Conservation (phyloP, 2,888 invertebrate species). For the Drosophila pullipes region DNA sequence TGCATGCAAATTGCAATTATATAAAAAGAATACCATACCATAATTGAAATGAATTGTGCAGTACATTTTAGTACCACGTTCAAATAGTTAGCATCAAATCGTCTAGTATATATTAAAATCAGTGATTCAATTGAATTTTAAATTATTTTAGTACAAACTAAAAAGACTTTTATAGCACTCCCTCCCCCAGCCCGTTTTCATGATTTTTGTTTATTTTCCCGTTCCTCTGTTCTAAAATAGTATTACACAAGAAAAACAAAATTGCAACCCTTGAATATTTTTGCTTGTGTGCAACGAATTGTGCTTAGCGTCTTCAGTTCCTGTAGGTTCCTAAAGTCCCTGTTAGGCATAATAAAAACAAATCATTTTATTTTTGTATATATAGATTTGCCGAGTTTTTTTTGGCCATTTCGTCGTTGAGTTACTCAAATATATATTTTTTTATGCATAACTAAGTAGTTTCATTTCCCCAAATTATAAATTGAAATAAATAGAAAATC, state of each 20-base stretch:
- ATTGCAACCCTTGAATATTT: constrained; percentile 38
- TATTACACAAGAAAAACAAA: constrained; percentile 63
- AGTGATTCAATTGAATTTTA: constrained; percentile 24
- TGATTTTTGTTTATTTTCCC: not conserved
- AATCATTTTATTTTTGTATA: constrained; percentile 48
- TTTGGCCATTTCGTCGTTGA: constrained; percentile 27
- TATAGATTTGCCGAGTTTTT: constrained; percentile 26
- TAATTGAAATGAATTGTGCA: constrained; percentile 41
- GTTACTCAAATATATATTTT: constrained; percentile 56
- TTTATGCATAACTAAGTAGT: constrained; percentile 31
- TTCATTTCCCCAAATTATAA: constrained; percentile 17
- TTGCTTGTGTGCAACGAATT: constrained; percentile 22
- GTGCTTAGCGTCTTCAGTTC: constrained; percentile 71
- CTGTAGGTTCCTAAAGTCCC: constrained; percentile 35
- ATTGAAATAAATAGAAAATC: constrained; percentile 23
- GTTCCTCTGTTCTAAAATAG: constrained; percentile 61
- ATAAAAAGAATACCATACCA: constrained; percentile 20
- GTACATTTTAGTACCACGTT: constrained; percentile 48
- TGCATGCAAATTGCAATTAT: constrained; percentile 53
- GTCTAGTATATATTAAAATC: constrained; percentile 28
- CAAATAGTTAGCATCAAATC: constrained; percentile 40
- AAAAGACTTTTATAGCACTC: constrained; percentile 41
- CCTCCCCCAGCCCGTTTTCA: not conserved
- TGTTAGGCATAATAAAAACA: constrained; percentile 37
- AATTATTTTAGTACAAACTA: constrained; percentile 53